Evolutionary conservation across 2,797 vertebrate genomes (phyloP), one percentile per base, ranked within the genome.

Genomic region (Peromyscus eremicus): DNA sequence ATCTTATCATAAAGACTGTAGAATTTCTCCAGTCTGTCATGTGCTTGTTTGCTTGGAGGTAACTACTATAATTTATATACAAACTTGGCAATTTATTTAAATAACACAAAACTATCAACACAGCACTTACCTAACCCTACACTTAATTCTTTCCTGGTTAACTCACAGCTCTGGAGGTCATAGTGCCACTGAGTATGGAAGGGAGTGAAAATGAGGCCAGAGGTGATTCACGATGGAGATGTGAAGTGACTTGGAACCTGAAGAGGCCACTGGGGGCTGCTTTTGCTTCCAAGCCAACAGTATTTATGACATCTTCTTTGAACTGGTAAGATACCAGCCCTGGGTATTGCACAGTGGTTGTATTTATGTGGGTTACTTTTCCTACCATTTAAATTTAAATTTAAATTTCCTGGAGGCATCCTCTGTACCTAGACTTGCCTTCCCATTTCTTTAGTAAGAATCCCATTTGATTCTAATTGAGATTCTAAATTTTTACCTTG

Each of bases 291-390:
- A 93, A 34, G 66, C 73, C 77, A 80, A 92, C 62, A 73, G 94
- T 92, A 97, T 96, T 97, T 97, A 97, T 89, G 89, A 55, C 68
- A 37, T 89, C 55, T 71, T 94, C 66, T 94, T 76, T 46, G 64
- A 96, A 37, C 85, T 13, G 86, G n/a, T 97, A 95, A 95, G 94
- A 92, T 34, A 43, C n/a, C 81, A 64, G 89, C 73, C 80, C 80
- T 89, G 82, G 52, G 64, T 94, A 80, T 92, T 92, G 60, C 25
- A 60, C 32, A 34, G 92, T 0, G 0, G 25, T 62, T 85, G 14
- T 76, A 62, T 94, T 77, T 94, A 62, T 75, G 88, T 71, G 86
- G 93, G 73, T 94, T 91, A 95, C 92, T 79, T 91, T 40, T 66
- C 46, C 46, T 77, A 43, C 62, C 88, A 77, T 75, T 73, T 85